Conservation (phyloP, 2,888 invertebrate species). For the Iselma pallidipennis region DNA sequence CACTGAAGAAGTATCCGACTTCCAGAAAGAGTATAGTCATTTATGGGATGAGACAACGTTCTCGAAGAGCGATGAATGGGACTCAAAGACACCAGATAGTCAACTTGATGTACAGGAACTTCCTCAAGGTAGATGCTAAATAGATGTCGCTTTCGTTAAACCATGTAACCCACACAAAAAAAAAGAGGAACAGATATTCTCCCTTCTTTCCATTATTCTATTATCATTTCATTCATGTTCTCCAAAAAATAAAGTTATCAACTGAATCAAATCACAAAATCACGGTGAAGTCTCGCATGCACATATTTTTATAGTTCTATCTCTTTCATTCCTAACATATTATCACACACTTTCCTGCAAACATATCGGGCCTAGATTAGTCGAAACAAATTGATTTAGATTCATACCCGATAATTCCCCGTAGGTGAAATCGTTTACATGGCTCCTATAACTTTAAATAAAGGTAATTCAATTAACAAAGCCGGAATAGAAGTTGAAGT, state of each 20-base stretch:
- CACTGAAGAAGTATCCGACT: conserved; percentile 58
- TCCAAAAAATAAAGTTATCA: not conserved
- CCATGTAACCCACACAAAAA: conserved; percentile 28
- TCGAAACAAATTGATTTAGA: not conserved
- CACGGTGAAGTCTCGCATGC: conserved; percentile 15
- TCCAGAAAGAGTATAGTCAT: conserved; percentile 56
- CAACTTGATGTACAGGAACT: conserved; percentile 55
- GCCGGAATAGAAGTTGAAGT: conserved; percentile 57
- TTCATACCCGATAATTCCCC: conserved; percentile 29
- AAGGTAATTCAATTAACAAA: conserved; percentile 64
- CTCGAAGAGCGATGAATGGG: conserved; percentile 54
- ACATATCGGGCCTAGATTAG: conserved; percentile 49
- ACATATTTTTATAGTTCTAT: conserved; percentile 15
- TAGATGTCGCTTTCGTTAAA: conserved; percentile 44
- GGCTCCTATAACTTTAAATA: conserved; percentile 57
- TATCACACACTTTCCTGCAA: conserved; percentile 37
- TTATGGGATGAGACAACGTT: conserved; percentile 58
- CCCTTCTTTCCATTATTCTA: not conserved
- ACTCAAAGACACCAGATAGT: conserved; percentile 56
- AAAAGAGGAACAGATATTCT: conserved; percentile 7
- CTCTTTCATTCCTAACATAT: not conserved
- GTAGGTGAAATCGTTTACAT: conserved; percentile 57
- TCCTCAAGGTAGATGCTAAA: conserved; percentile 55
- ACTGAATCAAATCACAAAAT: conserved; percentile 5
- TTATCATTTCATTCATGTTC: conserved; percentile 30